Conservation (phyloP, 2,888 invertebrate genomes). For the Oithona nana region DNA sequence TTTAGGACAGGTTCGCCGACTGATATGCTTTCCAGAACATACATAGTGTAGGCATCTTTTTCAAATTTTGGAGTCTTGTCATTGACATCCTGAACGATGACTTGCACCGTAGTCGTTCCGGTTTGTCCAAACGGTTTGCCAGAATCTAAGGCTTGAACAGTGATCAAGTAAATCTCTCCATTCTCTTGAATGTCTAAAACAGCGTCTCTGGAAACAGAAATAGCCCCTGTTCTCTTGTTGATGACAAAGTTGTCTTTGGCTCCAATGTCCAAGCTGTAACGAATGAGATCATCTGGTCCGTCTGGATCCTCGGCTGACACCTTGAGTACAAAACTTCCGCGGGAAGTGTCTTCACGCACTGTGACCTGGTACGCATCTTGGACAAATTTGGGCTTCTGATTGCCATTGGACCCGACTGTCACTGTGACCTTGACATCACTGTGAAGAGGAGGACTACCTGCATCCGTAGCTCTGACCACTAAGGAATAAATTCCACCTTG, state of each 20-base stretch:
- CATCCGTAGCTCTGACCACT: slow-evolving; percentile 39
- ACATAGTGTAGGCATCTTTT: slow-evolving; percentile 35
- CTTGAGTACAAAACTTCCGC: slow-evolving; percentile 47
- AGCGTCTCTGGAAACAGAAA: slow-evolving; percentile 36
- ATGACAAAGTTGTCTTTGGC: slow-evolving; percentile 58
- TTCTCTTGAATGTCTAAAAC: slow-evolving; percentile 45
- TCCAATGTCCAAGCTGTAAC: slow-evolving; percentile 46
- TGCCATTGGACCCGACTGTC: background rate
- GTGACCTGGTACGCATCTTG: slow-evolving; percentile 38
- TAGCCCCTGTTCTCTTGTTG: slow-evolving; percentile 33
- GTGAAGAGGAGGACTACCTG: slow-evolving; percentile 43
- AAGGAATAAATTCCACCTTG: slow-evolving; percentile 40
- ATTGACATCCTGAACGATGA: slow-evolving; percentile 26
- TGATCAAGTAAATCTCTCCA: slow-evolving; percentile 37
- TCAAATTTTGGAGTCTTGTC: slow-evolving; percentile 27
- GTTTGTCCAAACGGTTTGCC: slow-evolving; percentile 54
- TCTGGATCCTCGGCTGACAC: slow-evolving; percentile 59
- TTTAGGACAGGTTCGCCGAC: slow-evolving; percentile 38
- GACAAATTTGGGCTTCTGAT: background rate
- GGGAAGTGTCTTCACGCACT: slow-evolving; percentile 46
- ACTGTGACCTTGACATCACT: slow-evolving; percentile 1
- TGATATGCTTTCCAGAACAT: slow-evolving; percentile 44
- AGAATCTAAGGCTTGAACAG: slow-evolving; percentile 54
- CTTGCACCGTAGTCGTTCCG: slow-evolving; percentile 46
- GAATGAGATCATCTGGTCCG: slow-evolving; percentile 28